Evolutionary conservation across 2,888 invertebrate species (phyloP), one percentile per base, ranked within the genome.

Genomic region (Drosophila tripunctata): DNA sequence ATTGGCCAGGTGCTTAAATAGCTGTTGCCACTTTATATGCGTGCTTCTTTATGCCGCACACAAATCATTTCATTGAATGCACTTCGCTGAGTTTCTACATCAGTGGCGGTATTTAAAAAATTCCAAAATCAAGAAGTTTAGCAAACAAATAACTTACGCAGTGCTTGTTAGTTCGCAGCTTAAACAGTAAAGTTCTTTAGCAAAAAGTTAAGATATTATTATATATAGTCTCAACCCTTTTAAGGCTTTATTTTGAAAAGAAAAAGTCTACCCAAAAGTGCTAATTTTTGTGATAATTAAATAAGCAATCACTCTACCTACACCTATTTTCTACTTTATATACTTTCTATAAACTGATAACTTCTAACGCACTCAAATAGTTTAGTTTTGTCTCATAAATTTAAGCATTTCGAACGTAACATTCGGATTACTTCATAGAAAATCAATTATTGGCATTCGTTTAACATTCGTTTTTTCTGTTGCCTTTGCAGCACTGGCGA

Each of bases 11-110:
- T 51, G 57, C 76, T 75, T 72, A 86, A 82, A 80, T 74, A 77
- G 77, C 81, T 65, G 67, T 61, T 73, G 71, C 80, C 75, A 76
- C 78, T 83, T 78, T 66, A 64, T 69, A 85, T 82, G 80, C 77
- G 79, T 66, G 56, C 65, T 65, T 73, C 68, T 76, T 76, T 77
- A 78, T 69, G 67, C 44, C 30, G 48, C 43, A 47, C 84, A 81
- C 82, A 81, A 79, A 85, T 85, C 72, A 77, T 82, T 79, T 72
- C 50, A 67, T 67, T 69, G 65, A 78, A 76, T 68, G 48, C 61
- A 70, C 47, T 41, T n/a, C 55, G 14, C 19, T 30, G 40, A 6
- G 10, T 15, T 6, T 3, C 41, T 4, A 4, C 41, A 41, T 22
- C 17, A 38, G 19, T 38, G 17, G 19, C 14, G n/a, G 30, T 45